Base-by-base conservation (phyloP, 2,113 vertebrate genomes). In the Echinops telfairi region DNA sequence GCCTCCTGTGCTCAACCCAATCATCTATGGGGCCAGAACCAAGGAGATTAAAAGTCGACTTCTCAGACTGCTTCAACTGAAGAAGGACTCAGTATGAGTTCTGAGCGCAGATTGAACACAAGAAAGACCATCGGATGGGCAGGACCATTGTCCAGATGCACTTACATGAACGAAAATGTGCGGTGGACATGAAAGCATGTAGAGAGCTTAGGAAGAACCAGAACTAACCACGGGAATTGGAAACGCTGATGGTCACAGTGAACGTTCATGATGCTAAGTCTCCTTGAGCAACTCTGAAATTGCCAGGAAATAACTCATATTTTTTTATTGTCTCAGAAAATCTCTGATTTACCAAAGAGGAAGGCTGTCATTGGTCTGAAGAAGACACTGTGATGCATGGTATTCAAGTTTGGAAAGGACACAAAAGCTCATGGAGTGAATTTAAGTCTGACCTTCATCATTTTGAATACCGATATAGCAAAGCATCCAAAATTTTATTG, bases 1-100 rank as follows among this genome's bases (percentile, higher is more conserved):
- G n/a, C 96, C 96, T 60, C 97, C 95, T 78, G 94, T 97, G 22
- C 96, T 97, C 88, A 97, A 97, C 22, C 97, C 97, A 0, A 64
- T 96, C 25, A 96, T 97, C 90, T 97, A 96, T 22, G 97, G 96
- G 16, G 96, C 90, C 6, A 88, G 92, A 80, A 97, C 96, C 36
- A 96, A 94, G 60, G 94, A 97, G 36, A 97, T 97, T 64, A 66
- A 31, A 19, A 93, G 22, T 33, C 79, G 93, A 22, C 87, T 97
- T 83, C n/a, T 93, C 40, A 96, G 33, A 87, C 38, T 97, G 36
- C 38, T 94, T 92, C 82, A 17, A 5, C 4, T 94, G 14, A 62
- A 83, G 20, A 90, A 94, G 38, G 31, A 62, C 27, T 89, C 83
- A 23, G 1, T 4, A 1, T 97, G 43, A 96, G 36, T 62, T 92